Evolutionary conservation across 2,888 invertebrate genomes (phyloP), one percentile per base, ranked within the genome.

Genomic region (Yponomeuta malinellus): DNA sequence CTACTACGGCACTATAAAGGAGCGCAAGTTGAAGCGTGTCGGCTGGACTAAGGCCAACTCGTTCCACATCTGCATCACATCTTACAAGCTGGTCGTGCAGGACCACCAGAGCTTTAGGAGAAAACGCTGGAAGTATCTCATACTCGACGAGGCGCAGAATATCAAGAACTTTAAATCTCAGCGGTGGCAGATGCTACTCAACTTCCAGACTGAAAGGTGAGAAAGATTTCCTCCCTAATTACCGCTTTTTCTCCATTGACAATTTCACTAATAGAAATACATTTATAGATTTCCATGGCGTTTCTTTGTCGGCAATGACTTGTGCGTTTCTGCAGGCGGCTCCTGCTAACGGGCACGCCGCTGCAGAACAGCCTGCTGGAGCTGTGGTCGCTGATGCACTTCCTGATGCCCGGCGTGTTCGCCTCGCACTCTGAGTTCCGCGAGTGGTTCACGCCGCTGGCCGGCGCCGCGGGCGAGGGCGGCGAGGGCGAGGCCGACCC

Each of bases 141-240:
- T 99, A 75, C 93, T 99, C 71, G 99, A 99, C 84, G 99, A 99
- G 91, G 99, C 99, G 63, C 99, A 99, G 86, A 99, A 99, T 85
- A 99, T 99, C 73, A 99, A 99, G 90, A 99, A 99, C 91, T 99
- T 99, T 86, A 99, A 99, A 87, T 98, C 98, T 31, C 99, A 99
- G 85, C 93, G 99, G 74, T 99, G 99, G 99, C 99, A 99, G 90
- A 94, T 98, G 81, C 89, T 99, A 76, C 93, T 99, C 72, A 99
- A 98, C 87, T 98, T 99, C 86, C 96, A 98, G 82, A 97, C 98
- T 0, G 96, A 98, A 84, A 95, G 96, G 96, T 96, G 85, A 91
- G 91, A 84, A 43, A 5, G 9, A 8, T 10, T 31, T 52, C 12
- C 12, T 9, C 8, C 9, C 12, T 6, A 10, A 31, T 10, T 33